These are phyloP conservation scores for Esox masquinongy DNA, from an alignment of 2,797 vertebrate species.

Conservation along the genomic window DNA sequence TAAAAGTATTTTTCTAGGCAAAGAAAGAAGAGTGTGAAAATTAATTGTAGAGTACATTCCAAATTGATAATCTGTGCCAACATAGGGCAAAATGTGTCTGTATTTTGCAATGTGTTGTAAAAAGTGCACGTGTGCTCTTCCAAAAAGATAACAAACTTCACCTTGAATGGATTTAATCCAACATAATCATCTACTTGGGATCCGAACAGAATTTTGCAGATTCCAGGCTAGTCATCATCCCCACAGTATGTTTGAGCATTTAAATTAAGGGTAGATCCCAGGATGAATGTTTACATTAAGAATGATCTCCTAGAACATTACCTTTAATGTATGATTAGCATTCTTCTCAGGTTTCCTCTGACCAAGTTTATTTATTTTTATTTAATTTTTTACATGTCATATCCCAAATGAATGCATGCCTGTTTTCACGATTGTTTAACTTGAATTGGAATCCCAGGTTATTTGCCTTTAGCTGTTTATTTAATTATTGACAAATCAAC, in stretches of 20 bases:
- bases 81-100: conserved; percentile 23
- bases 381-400: neutral
- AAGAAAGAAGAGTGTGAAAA: conserved; percentile 21
- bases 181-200: neutral
- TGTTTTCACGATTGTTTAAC: neutral
- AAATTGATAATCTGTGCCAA: conserved; percentile 25
- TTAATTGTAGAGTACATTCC: conserved; percentile 45
- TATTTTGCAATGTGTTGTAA: conserved; percentile 27
- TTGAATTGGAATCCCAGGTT: neutral
- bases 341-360: conserved; percentile 39
- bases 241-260: conserved; percentile 20
- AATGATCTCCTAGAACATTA: conserved; percentile 46
- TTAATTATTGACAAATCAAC: neutral
- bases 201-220: neutral
- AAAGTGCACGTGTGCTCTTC: conserved; percentile 25
- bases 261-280: conserved; percentile 35
- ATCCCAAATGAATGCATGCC: neutral
- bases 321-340: conserved; percentile 34
- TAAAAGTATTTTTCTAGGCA: conserved; percentile 14
- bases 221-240: conserved; percentile 1
- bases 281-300: conserved; percentile 60
- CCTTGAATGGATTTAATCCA: conserved; percentile 1
- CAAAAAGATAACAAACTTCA: conserved; percentile 15
- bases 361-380: too few relatives aligned
- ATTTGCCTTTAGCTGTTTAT: neutral